These are phyloP conservation scores for Sebastes matsubarae DNA, from an alignment of 2,797 vertebrate genomes.

Conservation along the genomic window DNA sequence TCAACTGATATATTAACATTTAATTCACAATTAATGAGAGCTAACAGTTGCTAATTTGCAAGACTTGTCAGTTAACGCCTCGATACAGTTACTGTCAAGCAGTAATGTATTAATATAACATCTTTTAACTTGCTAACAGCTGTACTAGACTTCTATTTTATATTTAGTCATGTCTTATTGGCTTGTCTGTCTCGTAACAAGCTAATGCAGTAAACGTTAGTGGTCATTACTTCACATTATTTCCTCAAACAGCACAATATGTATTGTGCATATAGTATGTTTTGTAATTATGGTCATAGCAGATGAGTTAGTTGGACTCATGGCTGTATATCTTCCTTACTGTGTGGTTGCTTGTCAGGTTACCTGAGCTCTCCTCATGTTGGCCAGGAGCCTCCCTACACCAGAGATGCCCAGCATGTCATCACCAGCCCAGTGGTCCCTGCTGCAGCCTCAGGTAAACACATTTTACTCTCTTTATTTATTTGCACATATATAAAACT, in stretches of 20 bases:
- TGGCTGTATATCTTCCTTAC: rapidly evolving
- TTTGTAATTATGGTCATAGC: not conserved
- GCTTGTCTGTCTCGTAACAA: not conserved
- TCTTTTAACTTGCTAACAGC: not conserved
- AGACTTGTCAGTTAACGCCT: not conserved
- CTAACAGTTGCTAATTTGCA: not conserved
- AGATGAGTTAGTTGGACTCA: not conserved
- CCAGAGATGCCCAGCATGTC: conserved; percentile 71
- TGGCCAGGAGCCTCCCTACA: conserved; percentile 72
- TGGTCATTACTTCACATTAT: not conserved
- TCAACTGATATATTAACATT: not conserved
- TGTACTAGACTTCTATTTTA: not conserved
- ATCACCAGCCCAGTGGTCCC: conserved; percentile 76
- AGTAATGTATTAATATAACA: too few species aligned
- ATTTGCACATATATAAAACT: too few species aligned
- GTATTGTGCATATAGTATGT: too few species aligned
- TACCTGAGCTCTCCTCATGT: conserved; percentile 82
- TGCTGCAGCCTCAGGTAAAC: conserved; percentile 71
- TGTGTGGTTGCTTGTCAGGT: conserved; percentile 57
- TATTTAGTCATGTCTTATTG: not conserved
- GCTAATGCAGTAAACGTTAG: not conserved
- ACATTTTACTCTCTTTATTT: not conserved
- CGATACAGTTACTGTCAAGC: not conserved
- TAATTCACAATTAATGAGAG: too few species aligned
- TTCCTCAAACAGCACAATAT: too few species aligned